Evolutionary conservation across 2,888 invertebrate genomes (phyloP).

Genomic region (Amorpha juglandis): DNA sequence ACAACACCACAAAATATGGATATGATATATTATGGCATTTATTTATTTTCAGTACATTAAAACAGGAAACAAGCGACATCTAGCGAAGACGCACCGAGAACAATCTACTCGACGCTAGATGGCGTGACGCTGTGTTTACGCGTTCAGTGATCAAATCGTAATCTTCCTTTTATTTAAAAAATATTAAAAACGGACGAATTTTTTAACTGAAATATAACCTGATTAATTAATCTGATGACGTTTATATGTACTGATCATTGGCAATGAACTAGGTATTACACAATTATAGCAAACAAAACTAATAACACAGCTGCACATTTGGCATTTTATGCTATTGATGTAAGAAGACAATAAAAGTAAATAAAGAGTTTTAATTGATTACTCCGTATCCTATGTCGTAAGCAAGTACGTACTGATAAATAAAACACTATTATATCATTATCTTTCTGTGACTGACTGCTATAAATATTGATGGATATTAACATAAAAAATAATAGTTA

Average conservation of each 20-base stretch:
- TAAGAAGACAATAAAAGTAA: not conserved
- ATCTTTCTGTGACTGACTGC: not conserved
- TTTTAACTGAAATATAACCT: not conserved
- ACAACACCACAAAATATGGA: too few relatives aligned
- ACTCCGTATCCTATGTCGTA: too few relatives aligned
- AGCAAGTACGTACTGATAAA: too few relatives aligned
- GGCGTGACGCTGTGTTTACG: slow-evolving; percentile 53
- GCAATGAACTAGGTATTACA: not conserved
- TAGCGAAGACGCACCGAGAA: slow-evolving; percentile 43
- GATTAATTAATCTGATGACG: not conserved
- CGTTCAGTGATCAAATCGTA: not conserved
- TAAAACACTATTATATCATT: not conserved
- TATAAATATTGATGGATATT: not conserved
- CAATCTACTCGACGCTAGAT: slow-evolving; percentile 76
- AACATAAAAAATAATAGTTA: too few relatives aligned
- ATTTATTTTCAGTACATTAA: not conserved
- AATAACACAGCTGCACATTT: not conserved
- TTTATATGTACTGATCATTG: not conserved
- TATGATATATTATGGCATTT: too few relatives aligned
- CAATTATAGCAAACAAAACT: too few relatives aligned
- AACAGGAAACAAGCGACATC: slow-evolving; percentile 63
- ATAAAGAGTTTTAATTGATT: too few relatives aligned
- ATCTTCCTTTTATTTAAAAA: not conserved
- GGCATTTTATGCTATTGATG: not conserved
- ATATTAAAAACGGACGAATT: not conserved